Evolutionary conservation across 2,797 vertebrate genomes (phyloP).

Genomic region (Australoheros facetus): DNA sequence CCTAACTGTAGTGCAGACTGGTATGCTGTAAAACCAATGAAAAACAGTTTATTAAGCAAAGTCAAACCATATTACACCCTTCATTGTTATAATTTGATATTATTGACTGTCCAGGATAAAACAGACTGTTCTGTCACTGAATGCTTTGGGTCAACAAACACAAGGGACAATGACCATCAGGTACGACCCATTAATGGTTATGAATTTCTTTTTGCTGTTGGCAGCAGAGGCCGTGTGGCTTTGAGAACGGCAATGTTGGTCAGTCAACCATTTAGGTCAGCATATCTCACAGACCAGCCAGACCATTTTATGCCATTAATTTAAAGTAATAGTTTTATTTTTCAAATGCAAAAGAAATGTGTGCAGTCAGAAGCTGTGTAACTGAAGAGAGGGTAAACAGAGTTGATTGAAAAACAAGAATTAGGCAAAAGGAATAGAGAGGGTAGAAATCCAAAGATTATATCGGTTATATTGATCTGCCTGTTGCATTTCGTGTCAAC

Average conservation of each 20-base stretch:
- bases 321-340: too few species aligned
- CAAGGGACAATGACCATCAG: background rate
- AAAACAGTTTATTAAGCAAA: background rate
- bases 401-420: background rate
- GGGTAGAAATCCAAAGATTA: background rate
- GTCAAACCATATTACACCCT: too few species aligned
- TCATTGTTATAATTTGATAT: too few species aligned
- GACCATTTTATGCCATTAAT: too few species aligned
- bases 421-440: background rate
- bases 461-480: too few species aligned
- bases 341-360: background rate
- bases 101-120: background rate
- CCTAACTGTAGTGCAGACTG: constrained; percentile 87
- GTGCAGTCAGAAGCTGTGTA: background rate
- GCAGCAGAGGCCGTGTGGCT: too few species aligned
- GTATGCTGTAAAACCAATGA: constrained; percentile 81
- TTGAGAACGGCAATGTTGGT: too few species aligned
- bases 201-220: background rate
- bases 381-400: background rate
- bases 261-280: too few species aligned
- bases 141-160: background rate
- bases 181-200: background rate
- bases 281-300: too few species aligned
- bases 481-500: background rate
- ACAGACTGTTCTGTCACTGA: background rate